These are phyloP conservation scores for Rhadinocentrus ornatus DNA, from an alignment of 2,797 vertebrate genomes.

Conservation along the genomic window DNA sequence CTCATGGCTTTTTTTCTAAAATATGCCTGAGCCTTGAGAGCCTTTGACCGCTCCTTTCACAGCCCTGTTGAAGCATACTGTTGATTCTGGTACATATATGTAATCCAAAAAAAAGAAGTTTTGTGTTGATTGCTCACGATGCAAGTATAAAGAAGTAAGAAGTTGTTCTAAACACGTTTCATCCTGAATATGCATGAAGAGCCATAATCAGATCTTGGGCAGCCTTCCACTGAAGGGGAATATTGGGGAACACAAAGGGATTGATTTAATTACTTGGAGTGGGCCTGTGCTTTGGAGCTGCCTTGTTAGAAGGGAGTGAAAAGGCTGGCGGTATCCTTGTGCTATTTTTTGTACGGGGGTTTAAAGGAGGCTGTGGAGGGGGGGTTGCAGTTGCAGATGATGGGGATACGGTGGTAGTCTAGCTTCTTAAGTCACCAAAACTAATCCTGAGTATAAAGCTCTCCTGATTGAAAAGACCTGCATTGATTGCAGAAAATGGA, in stretches of 20 bases:
- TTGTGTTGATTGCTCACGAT: constrained; percentile 86
- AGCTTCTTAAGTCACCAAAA: constrained; percentile 91
- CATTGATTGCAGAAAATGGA: constrained; percentile 85
- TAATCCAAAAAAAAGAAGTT: constrained; percentile 47
- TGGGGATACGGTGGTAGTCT: constrained; percentile 83
- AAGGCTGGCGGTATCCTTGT: constrained; percentile 90
- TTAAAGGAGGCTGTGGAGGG: neutral
- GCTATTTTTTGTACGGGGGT: constrained; percentile 56
- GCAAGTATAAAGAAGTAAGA: constrained; percentile 81
- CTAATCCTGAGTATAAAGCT: constrained; percentile 91
- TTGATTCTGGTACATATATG: neutral
- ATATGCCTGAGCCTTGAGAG: constrained; percentile 86
- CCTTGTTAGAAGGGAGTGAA: constrained; percentile 92
- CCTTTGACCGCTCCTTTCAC: constrained; percentile 77
- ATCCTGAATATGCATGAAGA: constrained; percentile 98
- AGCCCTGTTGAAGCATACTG: constrained; percentile 61
- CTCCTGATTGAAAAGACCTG: constrained; percentile 87
- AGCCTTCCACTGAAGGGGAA: constrained; percentile 89
- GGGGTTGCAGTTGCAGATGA: constrained; percentile 68
- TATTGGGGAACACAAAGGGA: constrained; percentile 95
- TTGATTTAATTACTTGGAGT: constrained; percentile 99
- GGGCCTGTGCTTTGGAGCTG: constrained; percentile 90
- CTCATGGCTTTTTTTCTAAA: constrained; percentile 83
- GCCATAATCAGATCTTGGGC: constrained; percentile 95
- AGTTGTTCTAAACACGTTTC: constrained; percentile 90